Evolutionary conservation across 2,113 vertebrate genomes (phyloP), one percentile per base, ranked within the genome.

Genomic region (Callospermophilus lateralis): DNA sequence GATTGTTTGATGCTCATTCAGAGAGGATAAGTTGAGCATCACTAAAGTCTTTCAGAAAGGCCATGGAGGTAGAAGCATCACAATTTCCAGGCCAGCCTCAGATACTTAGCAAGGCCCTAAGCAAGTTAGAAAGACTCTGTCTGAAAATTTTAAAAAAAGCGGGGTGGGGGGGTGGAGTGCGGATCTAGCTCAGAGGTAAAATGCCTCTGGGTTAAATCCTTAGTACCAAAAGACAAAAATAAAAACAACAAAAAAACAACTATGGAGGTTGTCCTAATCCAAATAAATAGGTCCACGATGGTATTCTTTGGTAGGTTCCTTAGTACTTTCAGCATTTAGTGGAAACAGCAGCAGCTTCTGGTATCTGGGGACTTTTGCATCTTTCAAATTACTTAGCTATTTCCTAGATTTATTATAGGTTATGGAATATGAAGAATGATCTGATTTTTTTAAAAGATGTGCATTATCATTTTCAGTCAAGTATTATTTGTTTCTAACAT

Each of bases 401-500:
- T 84, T 93, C 20, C 58, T 90, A 63, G 58, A 79, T 90, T 94
- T 96, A 79, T 79, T 94, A 65, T 17, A 76, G 51, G 3, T 28
- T 72, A 6, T 63, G 48, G 42, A 77, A 84, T 68, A 78, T 72
- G 37, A 8, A 61, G 78, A 90, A 80, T 3, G 19, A 79, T 83
- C 55, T 51, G 34, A 61, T 76, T 91, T 76, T 91, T 93, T 84
- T 83, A 4, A 1, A 67, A 74, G 8, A 58, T 79, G 48, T 74
- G 3, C 12, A 39, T 55, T 84, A 67, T 55, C 7, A 67, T 92
- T 85, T 92, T n/a, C 19, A 48, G 3, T 93, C 26, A 53, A 84
- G 13, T 68, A 63, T 90, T 67, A 81, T 45, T 28, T 94, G 87
- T 96, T 88, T 97, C 76, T 51, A 92, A 88, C 3, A 95, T 10